Percentiles rank a stretch among this genome's conserved stretches.
Conservation (phyloP, 1,140 invertebrate species). For the Physella acuta region DNA sequence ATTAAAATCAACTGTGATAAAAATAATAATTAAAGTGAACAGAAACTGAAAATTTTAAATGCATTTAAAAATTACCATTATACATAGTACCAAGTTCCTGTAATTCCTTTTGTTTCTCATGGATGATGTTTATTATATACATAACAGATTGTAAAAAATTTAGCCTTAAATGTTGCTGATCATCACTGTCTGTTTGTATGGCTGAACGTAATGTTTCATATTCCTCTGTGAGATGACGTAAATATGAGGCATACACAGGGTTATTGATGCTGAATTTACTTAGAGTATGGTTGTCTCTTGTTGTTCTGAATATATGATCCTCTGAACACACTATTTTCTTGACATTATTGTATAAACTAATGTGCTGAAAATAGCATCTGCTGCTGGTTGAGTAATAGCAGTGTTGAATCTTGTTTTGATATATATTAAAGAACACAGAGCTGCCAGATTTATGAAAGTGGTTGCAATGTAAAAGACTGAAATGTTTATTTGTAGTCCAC, state of each 20-base stretch:
- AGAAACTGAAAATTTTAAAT: not conserved
- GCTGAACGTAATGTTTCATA: not conserved
- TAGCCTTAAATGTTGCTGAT: not conserved
- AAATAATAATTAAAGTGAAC: not conserved
- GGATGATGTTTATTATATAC: not conserved
- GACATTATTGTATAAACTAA: no score
- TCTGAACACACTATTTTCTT: no score
- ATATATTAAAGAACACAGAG: no score
- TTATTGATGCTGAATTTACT: conserved; percentile 9
- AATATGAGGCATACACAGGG: not conserved
- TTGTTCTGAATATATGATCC: no score
- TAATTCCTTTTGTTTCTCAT: not conserved
- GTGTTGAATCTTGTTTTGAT: no score
- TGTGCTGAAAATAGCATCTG: no score
- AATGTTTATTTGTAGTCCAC: no score
- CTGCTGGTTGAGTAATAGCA: no score
- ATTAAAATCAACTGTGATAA: not conserved
- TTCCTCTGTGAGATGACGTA: conserved; percentile 4
- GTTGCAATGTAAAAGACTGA: no score
- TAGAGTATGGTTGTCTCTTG: not conserved
- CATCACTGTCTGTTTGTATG: not conserved
- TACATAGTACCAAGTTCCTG: not conserved
- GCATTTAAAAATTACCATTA: no score
- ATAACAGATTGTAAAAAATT: conserved; percentile 4
- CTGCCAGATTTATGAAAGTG: no score